Evolutionary conservation across 2,888 invertebrate species (phyloP).

Genomic region (Brassicogethes aeneus): DNA sequence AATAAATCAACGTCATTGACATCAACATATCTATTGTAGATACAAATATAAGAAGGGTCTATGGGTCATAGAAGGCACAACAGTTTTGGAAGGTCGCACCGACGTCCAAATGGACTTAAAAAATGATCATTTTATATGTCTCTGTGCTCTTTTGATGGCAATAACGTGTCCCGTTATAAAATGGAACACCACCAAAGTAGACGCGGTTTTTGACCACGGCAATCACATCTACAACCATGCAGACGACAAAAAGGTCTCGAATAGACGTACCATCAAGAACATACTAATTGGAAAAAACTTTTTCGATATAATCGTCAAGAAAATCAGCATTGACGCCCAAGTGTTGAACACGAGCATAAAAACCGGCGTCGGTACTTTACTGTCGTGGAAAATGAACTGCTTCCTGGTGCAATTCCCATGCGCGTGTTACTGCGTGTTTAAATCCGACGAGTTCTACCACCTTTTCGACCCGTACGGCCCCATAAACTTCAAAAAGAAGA

Average conservation of each 20-base stretch:
- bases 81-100: constrained; percentile 40
- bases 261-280: constrained; percentile 54
- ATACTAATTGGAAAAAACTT: constrained; percentile 54
- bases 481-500: constrained; percentile 10
- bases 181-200: constrained; percentile 54
- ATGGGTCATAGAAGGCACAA: constrained; percentile 53
- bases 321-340: constrained; percentile 46
- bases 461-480: constrained; percentile 52
- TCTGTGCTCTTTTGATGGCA: constrained; percentile 54
- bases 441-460: constrained; percentile 47
- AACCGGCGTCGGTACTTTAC: constrained; percentile 30
- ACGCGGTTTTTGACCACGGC: constrained; percentile 52
- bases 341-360: constrained; percentile 38
- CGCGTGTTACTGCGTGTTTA: constrained; percentile 49
- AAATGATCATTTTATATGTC: constrained; percentile 52
- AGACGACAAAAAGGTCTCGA: constrained; percentile 45
- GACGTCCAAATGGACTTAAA: constrained; percentile 24
- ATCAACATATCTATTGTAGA: too few relatives aligned
- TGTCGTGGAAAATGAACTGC: constrained; percentile 42
- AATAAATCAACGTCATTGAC: too few relatives aligned
- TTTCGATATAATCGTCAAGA: constrained; percentile 51
- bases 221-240: constrained; percentile 50
- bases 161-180: constrained; percentile 52
- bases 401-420: constrained; percentile 50
- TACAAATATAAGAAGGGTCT: constrained; percentile 46